Evolutionary conservation across 2,797 vertebrate species (phyloP).

Genomic region (Silurus lanzhouensis): DNA sequence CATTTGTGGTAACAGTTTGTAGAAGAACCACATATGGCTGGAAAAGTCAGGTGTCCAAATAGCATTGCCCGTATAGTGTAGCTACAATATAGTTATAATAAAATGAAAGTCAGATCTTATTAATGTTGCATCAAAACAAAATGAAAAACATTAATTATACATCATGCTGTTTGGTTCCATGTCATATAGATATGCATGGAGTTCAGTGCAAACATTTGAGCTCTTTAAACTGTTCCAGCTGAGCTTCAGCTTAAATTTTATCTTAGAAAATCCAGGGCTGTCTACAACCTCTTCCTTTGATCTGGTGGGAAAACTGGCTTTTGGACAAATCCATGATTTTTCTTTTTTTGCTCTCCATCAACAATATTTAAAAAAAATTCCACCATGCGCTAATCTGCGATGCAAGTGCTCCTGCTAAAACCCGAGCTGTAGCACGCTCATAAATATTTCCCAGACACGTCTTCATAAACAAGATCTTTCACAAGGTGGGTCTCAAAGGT

Average conservation of each 20-base stretch:
- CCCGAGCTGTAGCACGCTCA: slow-evolving; percentile 15
- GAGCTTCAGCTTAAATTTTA: slow-evolving; percentile 33
- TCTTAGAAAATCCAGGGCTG: slow-evolving; percentile 19
- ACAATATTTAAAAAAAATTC: slow-evolving; percentile 25
- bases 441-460: slow-evolving; percentile 41
- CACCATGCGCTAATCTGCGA: slow-evolving; percentile 40
- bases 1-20: too few species aligned
- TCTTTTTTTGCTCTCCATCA: neutral
- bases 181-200: neutral
- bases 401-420: slow-evolving; percentile 35
- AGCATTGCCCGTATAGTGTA: too few species aligned
- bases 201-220: neutral
- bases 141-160: too few species aligned
- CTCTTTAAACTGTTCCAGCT: slow-evolving; percentile 21
- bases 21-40: too few species aligned
- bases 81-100: too few species aligned
- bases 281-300: slow-evolving; percentile 36
- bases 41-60: too few species aligned
- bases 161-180: too few species aligned
- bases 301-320: slow-evolving; percentile 18
- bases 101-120: too few species aligned
- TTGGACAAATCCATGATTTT: slow-evolving; percentile 26
- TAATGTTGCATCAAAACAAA: too few species aligned
- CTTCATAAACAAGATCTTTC: slow-evolving; percentile 29
- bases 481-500: slow-evolving; percentile 1